These are phyloP conservation scores for Hemiprocne comata DNA, from an alignment of 2,113 vertebrate genomes.

Conservation along the genomic window DNA sequence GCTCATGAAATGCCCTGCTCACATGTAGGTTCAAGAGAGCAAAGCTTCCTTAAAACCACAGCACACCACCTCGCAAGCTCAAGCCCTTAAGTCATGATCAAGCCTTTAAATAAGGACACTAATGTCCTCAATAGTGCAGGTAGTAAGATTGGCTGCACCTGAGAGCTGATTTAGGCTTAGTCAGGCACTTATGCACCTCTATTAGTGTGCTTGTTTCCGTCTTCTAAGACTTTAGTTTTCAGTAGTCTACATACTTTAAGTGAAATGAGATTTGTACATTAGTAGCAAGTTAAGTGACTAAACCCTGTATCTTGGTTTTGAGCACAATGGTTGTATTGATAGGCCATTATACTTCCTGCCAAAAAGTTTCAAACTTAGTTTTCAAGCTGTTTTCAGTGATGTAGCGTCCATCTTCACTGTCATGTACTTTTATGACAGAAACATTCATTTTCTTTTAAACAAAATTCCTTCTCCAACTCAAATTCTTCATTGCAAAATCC, in stretches of 20 bases:
- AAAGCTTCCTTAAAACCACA: not conserved
- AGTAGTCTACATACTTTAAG: not conserved
- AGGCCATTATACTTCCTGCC: not conserved
- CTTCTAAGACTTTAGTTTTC: not conserved
- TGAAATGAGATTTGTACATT: not conserved
- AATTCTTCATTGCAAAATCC: conserved; percentile 41
- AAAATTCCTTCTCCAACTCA: conserved; percentile 7
- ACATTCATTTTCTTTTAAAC: not conserved
- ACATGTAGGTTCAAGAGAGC: not conserved
- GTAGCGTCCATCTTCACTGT: not conserved
- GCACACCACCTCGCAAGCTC: not conserved
- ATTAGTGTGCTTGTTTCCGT: not conserved
- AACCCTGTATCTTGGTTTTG: not conserved
- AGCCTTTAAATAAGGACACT: not conserved
- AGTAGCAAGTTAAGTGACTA: not conserved
- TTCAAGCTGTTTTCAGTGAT: not conserved
- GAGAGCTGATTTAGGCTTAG: not conserved
- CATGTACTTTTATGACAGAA: not conserved
- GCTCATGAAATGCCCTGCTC: not conserved
- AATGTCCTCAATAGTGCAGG: not conserved
- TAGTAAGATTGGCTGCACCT: not conserved
- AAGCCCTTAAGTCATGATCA: not conserved
- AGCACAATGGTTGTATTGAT: not conserved
- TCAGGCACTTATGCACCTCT: not conserved
- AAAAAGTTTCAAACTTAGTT: not conserved